Percentiles rank a stretch among this genome's conserved stretches.
Evolutionary conservation across 2,797 vertebrate genomes (phyloP).

Genomic region (Monodelphis domestica): DNA sequence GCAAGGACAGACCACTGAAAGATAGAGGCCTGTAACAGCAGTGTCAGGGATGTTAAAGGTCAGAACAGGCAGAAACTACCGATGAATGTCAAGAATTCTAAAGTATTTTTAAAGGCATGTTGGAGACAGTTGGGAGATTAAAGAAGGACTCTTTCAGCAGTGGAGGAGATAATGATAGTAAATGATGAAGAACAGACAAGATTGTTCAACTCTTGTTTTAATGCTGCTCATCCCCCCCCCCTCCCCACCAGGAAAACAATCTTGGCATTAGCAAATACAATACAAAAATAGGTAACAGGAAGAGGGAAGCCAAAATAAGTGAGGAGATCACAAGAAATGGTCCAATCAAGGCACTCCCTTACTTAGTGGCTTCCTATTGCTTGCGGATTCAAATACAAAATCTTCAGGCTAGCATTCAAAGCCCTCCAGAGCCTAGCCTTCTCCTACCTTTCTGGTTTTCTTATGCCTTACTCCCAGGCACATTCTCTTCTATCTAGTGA

Average conservation of each 20-base stretch:
- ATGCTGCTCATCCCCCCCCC: neutral
- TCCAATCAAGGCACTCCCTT: neutral
- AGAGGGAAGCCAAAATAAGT: neutral
- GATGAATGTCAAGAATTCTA: neutral
- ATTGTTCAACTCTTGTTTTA: neutral
- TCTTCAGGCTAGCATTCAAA: neutral
- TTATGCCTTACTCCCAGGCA: neutral
- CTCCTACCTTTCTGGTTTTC: neutral
- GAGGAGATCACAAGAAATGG: neutral
- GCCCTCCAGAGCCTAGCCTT: neutral
- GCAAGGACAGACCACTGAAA: neutral
- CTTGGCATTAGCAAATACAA: neutral
- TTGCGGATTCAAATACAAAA: neutral
- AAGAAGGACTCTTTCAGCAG: neutral
- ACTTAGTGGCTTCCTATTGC: neutral
- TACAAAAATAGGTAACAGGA: neutral
- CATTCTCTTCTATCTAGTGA: neutral
- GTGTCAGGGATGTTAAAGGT: neutral
- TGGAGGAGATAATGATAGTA: neutral
- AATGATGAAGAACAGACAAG: neutral
- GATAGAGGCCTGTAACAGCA: neutral
- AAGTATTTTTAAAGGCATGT: neutral
- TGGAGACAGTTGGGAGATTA: neutral
- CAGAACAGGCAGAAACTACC: neutral
- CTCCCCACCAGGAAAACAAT: neutral